These are phyloP conservation scores for Labeo calbasu DNA, from an alignment of 2,797 vertebrate genomes.

Conservation along the genomic window DNA sequence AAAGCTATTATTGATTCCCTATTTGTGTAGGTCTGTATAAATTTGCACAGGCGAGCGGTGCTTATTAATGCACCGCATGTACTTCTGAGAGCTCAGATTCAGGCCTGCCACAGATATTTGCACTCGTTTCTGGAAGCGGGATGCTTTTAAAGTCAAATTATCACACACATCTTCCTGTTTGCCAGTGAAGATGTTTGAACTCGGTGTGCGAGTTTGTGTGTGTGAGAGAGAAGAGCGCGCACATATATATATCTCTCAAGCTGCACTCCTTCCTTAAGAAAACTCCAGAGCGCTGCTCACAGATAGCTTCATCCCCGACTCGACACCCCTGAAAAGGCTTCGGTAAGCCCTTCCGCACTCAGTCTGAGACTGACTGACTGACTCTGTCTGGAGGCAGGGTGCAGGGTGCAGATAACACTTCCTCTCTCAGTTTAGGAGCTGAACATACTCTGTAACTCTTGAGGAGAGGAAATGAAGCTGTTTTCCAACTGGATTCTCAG, in stretches of 20 bases:
- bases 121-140: constrained; percentile 18
- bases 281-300: constrained; percentile 38
- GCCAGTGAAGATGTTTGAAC: constrained; percentile 33
- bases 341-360: constrained; percentile 25
- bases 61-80: not conserved
- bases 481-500: constrained; percentile 40
- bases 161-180: constrained; percentile 33
- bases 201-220: not conserved
- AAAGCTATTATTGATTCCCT: constrained; percentile 2
- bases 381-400: constrained; percentile 49
- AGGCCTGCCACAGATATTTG: constrained; percentile 21
- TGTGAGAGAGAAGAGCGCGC: not conserved
- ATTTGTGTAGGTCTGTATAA: constrained; percentile 9
- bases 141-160: constrained; percentile 39
- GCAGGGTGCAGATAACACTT: constrained; percentile 53
- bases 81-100: constrained; percentile 19
- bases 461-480: constrained; percentile 47
- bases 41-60: not conserved
- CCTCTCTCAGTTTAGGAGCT: constrained; percentile 24
- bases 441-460: constrained; percentile 29
- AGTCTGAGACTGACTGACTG: constrained; percentile 45
- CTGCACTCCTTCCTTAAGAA: constrained; percentile 37
- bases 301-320: constrained; percentile 43
- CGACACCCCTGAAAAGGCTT: constrained; percentile 27
- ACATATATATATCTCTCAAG: constrained; percentile 25